These are phyloP conservation scores for Callocephalon fimbriatum DNA, from an alignment of 2,113 vertebrate species.

Conservation along the genomic window DNA sequence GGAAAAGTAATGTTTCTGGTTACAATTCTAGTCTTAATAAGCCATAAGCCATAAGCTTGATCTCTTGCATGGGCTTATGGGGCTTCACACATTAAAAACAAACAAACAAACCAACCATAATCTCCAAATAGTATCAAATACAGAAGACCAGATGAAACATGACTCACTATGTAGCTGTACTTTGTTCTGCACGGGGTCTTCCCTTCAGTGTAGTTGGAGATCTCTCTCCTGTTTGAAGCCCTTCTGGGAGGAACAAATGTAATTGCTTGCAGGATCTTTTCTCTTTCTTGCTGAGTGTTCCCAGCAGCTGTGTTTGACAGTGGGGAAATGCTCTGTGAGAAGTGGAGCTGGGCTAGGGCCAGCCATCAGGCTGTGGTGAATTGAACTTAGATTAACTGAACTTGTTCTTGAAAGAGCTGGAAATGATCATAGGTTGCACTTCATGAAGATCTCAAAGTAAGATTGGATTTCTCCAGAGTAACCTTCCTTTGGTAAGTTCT, in stretches of 20 bases:
- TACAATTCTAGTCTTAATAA: neutral
- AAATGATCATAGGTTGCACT: neutral
- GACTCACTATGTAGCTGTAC: neutral
- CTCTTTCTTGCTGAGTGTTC: neutral
- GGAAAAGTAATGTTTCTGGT: neutral
- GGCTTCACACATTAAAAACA: neutral
- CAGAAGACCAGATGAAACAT: neutral
- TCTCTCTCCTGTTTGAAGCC: neutral
- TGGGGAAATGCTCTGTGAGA: neutral
- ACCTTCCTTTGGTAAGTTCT: neutral
- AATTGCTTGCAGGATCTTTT: slow-evolving; percentile 14
- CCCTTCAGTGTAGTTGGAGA: neutral
- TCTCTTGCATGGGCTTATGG: neutral
- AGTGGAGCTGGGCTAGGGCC: neutral
- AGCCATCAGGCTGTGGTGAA: neutral
- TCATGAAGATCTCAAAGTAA: neutral
- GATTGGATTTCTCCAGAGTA: neutral
- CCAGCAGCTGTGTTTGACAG: neutral
- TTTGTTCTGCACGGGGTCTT: neutral
- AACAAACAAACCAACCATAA: rapidly evolving
- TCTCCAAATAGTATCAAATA: neutral
- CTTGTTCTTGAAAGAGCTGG: neutral
- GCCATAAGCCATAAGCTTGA: neutral
- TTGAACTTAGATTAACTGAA: neutral
- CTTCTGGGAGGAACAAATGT: neutral